Evolutionary conservation across 2,797 vertebrate genomes (phyloP).

Genomic region (Vipera latastei): DNA sequence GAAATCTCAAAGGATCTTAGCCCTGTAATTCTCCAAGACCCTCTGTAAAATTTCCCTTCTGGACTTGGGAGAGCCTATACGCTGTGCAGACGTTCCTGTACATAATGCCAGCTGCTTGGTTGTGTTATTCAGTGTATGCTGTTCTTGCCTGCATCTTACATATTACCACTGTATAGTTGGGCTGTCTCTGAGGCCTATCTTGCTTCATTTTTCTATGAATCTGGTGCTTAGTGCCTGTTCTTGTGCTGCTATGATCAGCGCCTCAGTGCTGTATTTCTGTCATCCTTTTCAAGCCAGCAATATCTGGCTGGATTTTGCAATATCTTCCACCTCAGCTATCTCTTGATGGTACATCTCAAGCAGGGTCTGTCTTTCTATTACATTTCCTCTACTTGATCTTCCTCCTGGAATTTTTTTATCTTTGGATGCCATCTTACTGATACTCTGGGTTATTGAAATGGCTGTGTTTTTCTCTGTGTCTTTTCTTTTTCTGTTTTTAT

Average conservation of each 20-base stretch:
- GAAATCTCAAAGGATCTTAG: neutral
- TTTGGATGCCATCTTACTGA: neutral
- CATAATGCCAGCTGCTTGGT: neutral
- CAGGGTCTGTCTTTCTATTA: neutral
- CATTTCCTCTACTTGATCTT: neutral
- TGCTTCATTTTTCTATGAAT: neutral
- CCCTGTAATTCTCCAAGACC: neutral
- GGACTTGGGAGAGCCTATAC: neutral
- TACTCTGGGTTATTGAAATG: neutral
- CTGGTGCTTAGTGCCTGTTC: neutral
- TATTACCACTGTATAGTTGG: neutral
- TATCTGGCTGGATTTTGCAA: neutral
- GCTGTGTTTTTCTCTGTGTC: neutral
- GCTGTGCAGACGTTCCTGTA: neutral
- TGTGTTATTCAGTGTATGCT: neutral
- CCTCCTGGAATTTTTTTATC: neutral
- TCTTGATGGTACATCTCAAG: neutral
- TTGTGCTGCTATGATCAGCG: neutral
- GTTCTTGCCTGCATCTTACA: neutral
- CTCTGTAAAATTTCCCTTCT: neutral
- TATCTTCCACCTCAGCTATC: neutral
- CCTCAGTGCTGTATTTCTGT: neutral
- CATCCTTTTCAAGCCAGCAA: neutral
- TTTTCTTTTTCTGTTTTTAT: neutral
- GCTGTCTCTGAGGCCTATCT: neutral